phyloP scores from a whole-genome alignment of 2,797 vertebrate species.

The Peromyscus aztecus region DNA sequence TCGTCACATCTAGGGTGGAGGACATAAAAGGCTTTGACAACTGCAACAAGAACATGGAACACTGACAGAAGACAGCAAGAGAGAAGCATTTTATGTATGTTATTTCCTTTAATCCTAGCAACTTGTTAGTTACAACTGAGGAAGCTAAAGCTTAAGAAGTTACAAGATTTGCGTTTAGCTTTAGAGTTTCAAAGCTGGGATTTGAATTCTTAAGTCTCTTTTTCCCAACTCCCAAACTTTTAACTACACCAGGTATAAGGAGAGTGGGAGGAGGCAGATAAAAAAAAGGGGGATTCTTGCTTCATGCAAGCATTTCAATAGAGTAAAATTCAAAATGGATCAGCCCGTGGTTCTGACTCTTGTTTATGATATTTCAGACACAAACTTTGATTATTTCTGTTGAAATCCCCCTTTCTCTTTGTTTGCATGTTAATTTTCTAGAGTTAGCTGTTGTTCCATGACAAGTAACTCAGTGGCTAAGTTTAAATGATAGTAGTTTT shows the following conservation, averaged over 20 bases:
- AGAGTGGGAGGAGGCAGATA: background rate
- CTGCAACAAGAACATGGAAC: rapidly evolving
- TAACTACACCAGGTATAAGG: background rate
- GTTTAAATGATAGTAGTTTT: background rate
- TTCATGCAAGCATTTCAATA: background rate
- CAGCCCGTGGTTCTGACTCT: background rate
- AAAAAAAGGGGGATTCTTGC: background rate
- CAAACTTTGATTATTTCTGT: background rate
- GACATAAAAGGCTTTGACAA: background rate
- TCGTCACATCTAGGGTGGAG: background rate
- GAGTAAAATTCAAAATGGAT: background rate
- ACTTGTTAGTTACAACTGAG: background rate
- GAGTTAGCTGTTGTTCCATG: background rate
- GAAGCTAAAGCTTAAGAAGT: slow-evolving; percentile 39
- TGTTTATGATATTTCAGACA: background rate
- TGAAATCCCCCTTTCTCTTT: background rate
- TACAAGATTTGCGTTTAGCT: slow-evolving; percentile 48
- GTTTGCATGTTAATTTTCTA: background rate
- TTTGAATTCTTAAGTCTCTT: slow-evolving; percentile 24
- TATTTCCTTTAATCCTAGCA: background rate
- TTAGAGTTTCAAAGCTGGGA: slow-evolving; percentile 34
- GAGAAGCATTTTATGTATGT: background rate
- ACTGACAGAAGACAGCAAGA: background rate
- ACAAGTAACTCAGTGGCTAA: background rate
- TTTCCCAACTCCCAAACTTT: background rate